These are phyloP conservation scores for Fukomys damarensis DNA, from an alignment of 2,113 vertebrate species.

Conservation along the genomic window DNA sequence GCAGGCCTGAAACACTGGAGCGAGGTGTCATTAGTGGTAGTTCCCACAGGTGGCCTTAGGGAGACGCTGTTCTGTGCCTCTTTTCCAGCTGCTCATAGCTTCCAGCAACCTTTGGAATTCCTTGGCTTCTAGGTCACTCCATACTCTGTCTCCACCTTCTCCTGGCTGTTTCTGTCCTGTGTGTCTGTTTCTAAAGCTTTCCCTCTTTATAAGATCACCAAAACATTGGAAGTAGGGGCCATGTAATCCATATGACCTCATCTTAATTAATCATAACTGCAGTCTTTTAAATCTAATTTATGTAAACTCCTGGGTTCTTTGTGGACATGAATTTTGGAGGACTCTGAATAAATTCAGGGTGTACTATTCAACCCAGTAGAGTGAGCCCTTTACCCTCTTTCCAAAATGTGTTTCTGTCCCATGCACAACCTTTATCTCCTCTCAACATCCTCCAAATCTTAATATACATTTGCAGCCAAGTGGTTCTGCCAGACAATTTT, in stretches of 20 bases:
- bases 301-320: not conserved
- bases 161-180: not conserved
- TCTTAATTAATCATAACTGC: not conserved
- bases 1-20: not conserved
- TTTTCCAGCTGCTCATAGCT: not conserved
- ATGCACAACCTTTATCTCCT: not conserved
- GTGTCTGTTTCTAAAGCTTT: not conserved
- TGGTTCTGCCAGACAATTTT: not conserved
- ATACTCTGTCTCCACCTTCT: not conserved
- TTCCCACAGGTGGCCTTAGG: not conserved
- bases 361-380: not conserved
- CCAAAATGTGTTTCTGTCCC: not conserved
- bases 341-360: not conserved
- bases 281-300: not conserved
- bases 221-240: too few species aligned
- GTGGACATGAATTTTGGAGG: not conserved
- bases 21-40: not conserved
- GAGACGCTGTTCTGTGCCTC: not conserved
- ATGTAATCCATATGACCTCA: not conserved
- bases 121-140: not conserved
- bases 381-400: accelerated
- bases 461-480: not conserved
- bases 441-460: not conserved
- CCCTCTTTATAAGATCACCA: not conserved
- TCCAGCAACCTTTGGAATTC: not conserved